Evolutionary conservation across 2,888 invertebrate genomes (phyloP), one percentile per base, ranked within the genome.

Genomic region (Diachrysia chrysitis): DNA sequence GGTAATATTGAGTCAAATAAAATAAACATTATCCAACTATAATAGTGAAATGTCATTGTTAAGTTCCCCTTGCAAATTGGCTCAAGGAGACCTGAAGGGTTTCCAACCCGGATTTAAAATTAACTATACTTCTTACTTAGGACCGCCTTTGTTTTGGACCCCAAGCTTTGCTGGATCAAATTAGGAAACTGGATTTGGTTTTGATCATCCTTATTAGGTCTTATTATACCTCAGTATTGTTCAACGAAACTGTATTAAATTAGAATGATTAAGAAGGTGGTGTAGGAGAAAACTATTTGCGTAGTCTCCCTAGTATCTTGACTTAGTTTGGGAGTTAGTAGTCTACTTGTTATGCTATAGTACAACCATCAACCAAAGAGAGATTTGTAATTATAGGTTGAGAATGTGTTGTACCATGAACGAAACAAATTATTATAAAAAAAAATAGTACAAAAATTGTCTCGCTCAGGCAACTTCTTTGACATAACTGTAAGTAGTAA

Each of bases 21-120:
- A 42, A 42, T 42, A 42, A 42, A 42, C 42, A 42, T 42, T 42
- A 42, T 42, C 42, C 42, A 42, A 37, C 42, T 42, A 42, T 6
- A n/a, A 42, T 42, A 42, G 42, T 42, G 7, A 42, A 37, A 35
- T 14, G 37, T 7, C 42, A n/a, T 42, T 42, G 42, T 42, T 42
- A 42, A 42, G n/a, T 42, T 42, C 7, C 42, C 42, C 42, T 51
- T 14, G 19, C 48, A 51, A 51, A 51, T 51, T 51, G 48, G 48
- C 48, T 51, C 19, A 51, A 51, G 48, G 21, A 51, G 21, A 42
- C 42, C 42, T 42, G 42, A 19, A 51, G 21, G 48, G 42, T 42
- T 42, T 51, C 21, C 48, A 51, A 21, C 48, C 48, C 48, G 48
- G 48, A 21, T 21, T 51, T 51, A 51, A 42, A 19, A 51, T 51